Conservation (phyloP, 2,888 invertebrate genomes). For the Sinohyriopsis cumingii region DNA sequence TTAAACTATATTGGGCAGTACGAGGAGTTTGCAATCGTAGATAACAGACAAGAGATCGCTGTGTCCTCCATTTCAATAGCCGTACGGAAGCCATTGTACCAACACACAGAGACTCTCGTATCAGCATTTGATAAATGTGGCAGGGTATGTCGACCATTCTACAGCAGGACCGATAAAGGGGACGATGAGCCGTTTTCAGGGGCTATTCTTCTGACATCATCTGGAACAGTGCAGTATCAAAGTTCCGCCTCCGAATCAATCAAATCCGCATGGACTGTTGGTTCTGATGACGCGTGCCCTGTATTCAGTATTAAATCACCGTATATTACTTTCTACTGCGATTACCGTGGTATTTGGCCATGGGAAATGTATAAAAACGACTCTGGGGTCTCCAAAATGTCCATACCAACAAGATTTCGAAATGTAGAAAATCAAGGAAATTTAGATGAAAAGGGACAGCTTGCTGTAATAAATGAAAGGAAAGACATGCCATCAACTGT, state of each 20-base stretch:
- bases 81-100: constrained; percentile 11
- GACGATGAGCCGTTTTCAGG: constrained; percentile 12
- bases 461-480: no score
- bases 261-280: constrained; percentile 14
- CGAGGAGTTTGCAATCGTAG: constrained; percentile 22
- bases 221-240: constrained; percentile 17
- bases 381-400: no score
- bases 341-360: constrained; percentile 22
- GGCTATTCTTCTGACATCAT: constrained; percentile 17
- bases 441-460: no score
- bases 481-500: no score
- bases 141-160: constrained; percentile 25
- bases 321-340: constrained; percentile 30
- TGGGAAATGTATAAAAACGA: constrained; percentile 10
- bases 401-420: no score
- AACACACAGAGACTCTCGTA: constrained; percentile 17
- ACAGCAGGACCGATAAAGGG: neutral
- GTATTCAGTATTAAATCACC: constrained; percentile 6
- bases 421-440: no score
- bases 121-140: constrained; percentile 33
- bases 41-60: constrained; percentile 26
- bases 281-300: constrained; percentile 11
- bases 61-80: constrained; percentile 14
- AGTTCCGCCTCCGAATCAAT: constrained; percentile 21
- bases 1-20: constrained; percentile 21